Evolutionary conservation across 2,113 vertebrate genomes (phyloP).

Genomic region (Callospermophilus lateralis): DNA sequence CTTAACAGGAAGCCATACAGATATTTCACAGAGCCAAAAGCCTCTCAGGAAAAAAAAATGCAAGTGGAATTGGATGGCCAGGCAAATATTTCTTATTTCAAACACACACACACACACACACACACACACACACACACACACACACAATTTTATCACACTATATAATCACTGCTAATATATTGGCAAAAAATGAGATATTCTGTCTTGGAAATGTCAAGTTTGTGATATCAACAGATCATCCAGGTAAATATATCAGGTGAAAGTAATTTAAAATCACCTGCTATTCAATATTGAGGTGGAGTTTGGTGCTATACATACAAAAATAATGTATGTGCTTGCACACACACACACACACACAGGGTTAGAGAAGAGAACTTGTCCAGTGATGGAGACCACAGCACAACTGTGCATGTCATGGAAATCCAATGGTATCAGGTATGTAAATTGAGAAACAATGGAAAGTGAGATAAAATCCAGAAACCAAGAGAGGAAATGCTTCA

Average conservation of each 20-base stretch:
- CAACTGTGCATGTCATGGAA: accelerated
- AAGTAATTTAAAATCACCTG: background rate
- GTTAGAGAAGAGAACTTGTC: background rate
- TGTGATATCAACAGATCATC: background rate
- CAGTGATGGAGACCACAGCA: accelerated
- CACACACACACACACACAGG: background rate
- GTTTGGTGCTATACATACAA: background rate
- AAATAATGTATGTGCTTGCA: background rate
- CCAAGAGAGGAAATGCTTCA: background rate
- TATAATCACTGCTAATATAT: too few relatives aligned
- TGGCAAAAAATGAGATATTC: background rate
- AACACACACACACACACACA: background rate
- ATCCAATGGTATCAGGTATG: background rate
- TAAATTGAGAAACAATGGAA: background rate
- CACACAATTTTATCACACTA: background rate
- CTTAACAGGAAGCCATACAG: background rate
- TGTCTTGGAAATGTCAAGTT: background rate
- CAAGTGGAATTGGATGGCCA: accelerated
- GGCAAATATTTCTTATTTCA: background rate
- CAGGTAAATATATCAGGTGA: background rate
- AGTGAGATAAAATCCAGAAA: background rate
- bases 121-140: background rate
- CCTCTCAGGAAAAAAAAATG: background rate
- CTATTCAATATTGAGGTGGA: background rate
- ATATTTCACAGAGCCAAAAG: background rate